phyloP scores from a whole-genome alignment of 2,113 vertebrate genomes.

The Enhydra lutris region DNA sequence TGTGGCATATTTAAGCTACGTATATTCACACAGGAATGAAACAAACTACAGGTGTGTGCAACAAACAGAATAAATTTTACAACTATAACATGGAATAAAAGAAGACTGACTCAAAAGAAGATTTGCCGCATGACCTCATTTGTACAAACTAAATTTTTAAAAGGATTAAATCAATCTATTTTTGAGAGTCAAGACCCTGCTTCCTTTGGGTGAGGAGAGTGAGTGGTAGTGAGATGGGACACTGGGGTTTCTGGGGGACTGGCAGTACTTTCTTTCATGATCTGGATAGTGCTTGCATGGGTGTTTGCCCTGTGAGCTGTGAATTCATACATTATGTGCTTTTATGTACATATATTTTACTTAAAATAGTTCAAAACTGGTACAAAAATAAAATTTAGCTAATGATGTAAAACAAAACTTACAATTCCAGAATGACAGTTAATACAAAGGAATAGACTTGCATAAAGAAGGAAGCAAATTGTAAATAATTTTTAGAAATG shows the following conservation, averaged over 20 bases:
- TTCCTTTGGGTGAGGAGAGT: neutral
- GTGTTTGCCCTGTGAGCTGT: neutral
- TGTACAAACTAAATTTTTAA: neutral
- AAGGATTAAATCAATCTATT: neutral
- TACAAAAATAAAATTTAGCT: neutral
- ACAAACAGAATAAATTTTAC: neutral
- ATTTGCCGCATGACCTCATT: neutral
- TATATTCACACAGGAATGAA: neutral
- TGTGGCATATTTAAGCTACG: neutral
- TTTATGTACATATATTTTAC: neutral
- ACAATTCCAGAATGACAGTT: neutral
- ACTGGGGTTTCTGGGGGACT: fast-evolving
- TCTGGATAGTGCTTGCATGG: neutral
- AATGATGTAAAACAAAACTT: neutral
- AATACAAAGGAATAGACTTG: neutral
- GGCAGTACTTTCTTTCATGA: neutral
- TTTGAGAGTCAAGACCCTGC: neutral
- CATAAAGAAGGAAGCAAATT: neutral
- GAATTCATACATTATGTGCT: too few relatives aligned
- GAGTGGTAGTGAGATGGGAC: neutral
- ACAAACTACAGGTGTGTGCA: neutral
- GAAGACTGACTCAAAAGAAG: neutral
- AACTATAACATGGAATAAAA: neutral
- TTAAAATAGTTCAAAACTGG: neutral
- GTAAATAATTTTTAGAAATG: neutral